These are phyloP conservation scores for Poicephalus gulielmi DNA, from an alignment of 2,113 vertebrate genomes.

Conservation along the genomic window DNA sequence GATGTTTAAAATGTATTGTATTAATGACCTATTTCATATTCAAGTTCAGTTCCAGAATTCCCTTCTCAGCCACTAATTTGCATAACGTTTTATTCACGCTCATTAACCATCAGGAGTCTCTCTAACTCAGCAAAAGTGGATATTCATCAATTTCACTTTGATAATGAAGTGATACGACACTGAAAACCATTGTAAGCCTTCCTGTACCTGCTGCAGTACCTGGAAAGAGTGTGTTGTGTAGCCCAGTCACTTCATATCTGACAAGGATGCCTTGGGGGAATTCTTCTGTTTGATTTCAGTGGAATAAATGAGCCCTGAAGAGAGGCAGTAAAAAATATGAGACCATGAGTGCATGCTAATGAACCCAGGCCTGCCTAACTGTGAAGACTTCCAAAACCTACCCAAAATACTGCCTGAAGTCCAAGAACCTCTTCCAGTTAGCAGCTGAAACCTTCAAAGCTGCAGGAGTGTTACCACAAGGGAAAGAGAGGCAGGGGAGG, in stretches of 20 bases:
- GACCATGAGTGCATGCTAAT: neutral
- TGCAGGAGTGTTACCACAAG: neutral
- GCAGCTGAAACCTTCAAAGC: neutral
- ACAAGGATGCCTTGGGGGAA: slow-evolving; percentile 33
- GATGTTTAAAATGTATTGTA: neutral
- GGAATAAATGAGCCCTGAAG: slow-evolving; percentile 58
- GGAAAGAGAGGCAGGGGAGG: neutral
- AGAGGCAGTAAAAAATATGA: slow-evolving; percentile 49
- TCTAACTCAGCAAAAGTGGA: slow-evolving; percentile 47
- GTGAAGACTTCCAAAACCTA: neutral
- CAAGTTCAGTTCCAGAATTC: slow-evolving; percentile 38
- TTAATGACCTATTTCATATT: slow-evolving; percentile 53
- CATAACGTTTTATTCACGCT: slow-evolving; percentile 11
- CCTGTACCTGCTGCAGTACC: slow-evolving; percentile 24
- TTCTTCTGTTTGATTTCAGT: slow-evolving; percentile 43
- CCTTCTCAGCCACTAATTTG: slow-evolving; percentile 27
- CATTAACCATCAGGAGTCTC: slow-evolving; percentile 39
- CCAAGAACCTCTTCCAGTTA: neutral
- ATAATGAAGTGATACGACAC: slow-evolving; percentile 19
- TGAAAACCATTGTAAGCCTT: neutral
- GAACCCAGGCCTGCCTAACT: neutral
- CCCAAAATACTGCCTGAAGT: neutral
- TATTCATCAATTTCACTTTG: slow-evolving; percentile 50
- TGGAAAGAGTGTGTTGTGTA: neutral
- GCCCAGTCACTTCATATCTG: slow-evolving; percentile 8